Conservation (phyloP, 2,797 vertebrate species). For the Threskiornis aethiopicus region DNA sequence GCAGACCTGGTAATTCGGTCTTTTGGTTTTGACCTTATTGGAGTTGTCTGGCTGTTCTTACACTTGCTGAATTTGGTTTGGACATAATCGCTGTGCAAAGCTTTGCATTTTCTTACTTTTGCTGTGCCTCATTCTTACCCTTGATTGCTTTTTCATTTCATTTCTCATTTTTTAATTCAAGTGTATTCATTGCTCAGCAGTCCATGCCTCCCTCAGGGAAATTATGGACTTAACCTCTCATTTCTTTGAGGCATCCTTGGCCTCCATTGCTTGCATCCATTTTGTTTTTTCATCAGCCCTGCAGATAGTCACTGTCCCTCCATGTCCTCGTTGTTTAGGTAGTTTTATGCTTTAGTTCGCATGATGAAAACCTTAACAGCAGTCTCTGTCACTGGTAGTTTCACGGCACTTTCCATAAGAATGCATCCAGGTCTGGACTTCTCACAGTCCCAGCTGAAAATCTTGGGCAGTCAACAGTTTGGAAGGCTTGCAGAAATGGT, state of each 20-base stretch:
- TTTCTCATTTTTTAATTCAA: constrained; percentile 33
- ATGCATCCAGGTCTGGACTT: background rate
- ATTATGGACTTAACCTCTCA: background rate
- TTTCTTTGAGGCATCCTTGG: constrained; percentile 2
- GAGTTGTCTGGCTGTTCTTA: background rate
- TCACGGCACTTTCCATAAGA: background rate
- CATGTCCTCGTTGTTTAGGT: background rate
- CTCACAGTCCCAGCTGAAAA: background rate
- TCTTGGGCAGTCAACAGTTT: background rate
- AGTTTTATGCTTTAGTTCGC: background rate
- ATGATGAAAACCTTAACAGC: background rate
- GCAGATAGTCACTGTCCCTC: background rate
- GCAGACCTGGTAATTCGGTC: background rate
- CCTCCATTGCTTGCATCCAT: background rate
- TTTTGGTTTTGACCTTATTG: background rate
- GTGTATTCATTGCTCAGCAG: constrained; percentile 22
- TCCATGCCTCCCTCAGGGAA: background rate
- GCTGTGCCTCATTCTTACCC: background rate
- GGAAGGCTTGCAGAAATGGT: background rate
- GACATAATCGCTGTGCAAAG: background rate
- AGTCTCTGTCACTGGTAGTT: background rate
- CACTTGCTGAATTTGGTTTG: background rate
- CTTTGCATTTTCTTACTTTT: background rate
- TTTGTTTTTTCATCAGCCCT: background rate
- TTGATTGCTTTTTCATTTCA: constrained; percentile 27